Evolutionary conservation across 2,113 vertebrate species (phyloP).

Genomic region (Pleuronectes platessa): DNA sequence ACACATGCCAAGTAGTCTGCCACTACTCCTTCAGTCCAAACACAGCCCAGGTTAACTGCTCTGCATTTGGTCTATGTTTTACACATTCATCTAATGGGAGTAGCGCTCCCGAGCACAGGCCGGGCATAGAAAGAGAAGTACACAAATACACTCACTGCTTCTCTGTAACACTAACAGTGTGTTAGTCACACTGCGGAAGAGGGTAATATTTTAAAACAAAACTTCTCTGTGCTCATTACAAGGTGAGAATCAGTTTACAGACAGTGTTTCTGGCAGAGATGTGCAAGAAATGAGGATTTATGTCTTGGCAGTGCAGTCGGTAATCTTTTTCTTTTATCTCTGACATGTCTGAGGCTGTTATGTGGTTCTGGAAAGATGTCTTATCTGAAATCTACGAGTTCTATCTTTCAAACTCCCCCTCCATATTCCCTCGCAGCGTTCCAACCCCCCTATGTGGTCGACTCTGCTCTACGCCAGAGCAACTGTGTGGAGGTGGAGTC

Average conservation of each 20-base stretch:
- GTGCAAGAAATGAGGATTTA: constrained; percentile 67
- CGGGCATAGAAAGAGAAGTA: constrained; percentile 27
- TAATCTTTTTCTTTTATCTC: constrained; percentile 79
- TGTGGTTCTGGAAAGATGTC: constrained; percentile 78
- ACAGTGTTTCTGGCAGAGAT: constrained; percentile 50
- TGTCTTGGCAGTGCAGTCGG: constrained; percentile 57
- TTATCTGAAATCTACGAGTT: constrained; percentile 77
- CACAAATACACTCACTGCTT: constrained; percentile 50
- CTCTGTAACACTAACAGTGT: constrained; percentile 43
- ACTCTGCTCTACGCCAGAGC: constrained; percentile 64
- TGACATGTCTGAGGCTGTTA: constrained; percentile 78
- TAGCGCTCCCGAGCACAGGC: constrained; percentile 44
- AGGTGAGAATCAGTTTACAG: constrained; percentile 42
- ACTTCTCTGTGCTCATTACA: constrained; percentile 38
- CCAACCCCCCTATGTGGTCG: constrained; percentile 57
- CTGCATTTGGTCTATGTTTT: constrained; percentile 52
- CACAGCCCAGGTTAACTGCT: constrained; percentile 65
- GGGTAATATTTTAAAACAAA: constrained; percentile 52
- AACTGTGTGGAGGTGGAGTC: constrained; percentile 68
- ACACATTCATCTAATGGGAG: constrained; percentile 64
- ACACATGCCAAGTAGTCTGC: constrained; percentile 64
- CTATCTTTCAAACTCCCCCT: constrained; percentile 67
- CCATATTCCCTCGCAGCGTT: constrained; percentile 46
- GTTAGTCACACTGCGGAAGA: constrained; percentile 57
- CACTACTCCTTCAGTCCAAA: constrained; percentile 63